Evolutionary conservation across 2,888 invertebrate genomes (phyloP).

Genomic region (Brachylomia viminalis): DNA sequence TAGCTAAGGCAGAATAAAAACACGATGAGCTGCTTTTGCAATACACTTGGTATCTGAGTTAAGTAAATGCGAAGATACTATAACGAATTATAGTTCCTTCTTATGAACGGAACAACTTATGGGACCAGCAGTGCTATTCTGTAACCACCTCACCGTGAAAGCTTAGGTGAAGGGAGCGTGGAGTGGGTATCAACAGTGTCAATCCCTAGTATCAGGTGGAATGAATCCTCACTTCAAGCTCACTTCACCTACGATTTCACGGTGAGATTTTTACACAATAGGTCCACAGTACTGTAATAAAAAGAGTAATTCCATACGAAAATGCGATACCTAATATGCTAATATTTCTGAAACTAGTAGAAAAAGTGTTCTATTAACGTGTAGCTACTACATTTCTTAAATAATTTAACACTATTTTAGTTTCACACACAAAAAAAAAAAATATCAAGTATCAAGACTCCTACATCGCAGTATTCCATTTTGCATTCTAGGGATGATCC

Average conservation of each 20-base stretch:
- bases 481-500: slow-evolving; percentile 77
- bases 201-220: too few relatives aligned
- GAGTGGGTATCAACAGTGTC: too few relatives aligned
- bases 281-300: neutral
- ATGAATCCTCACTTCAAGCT: too few relatives aligned
- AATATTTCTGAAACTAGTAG: neutral
- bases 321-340: neutral
- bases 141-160: too few relatives aligned
- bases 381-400: neutral
- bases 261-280: too few relatives aligned
- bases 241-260: too few relatives aligned
- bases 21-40: neutral
- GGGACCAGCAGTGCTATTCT: too few relatives aligned
- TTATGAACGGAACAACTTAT: neutral
- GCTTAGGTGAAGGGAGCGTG: too few relatives aligned
- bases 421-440: neutral
- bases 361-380: neutral
- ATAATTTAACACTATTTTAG: neutral
- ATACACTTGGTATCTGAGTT: neutral
- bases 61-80: neutral
- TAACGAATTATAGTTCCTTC: neutral
- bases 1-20: neutral
- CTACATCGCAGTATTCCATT: slow-evolving; percentile 63
- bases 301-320: neutral
- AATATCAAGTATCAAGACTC: slow-evolving; percentile 75